These are phyloP conservation scores for Agrotis segetum DNA, from an alignment of 2,888 invertebrate genomes.

Conservation along the genomic window DNA sequence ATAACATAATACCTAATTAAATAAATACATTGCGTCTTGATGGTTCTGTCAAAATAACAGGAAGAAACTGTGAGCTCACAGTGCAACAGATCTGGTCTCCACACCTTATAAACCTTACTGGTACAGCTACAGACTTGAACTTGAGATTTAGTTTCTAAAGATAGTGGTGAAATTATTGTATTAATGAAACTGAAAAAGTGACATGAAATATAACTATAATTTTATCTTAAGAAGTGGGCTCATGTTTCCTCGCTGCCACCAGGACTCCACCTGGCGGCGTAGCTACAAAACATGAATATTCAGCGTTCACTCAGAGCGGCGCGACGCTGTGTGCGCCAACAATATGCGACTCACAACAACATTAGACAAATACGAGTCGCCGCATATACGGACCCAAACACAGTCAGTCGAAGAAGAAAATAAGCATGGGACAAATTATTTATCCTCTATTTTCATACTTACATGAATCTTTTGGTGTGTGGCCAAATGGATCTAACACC, in stretches of 20 bases:
- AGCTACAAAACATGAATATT: constrained; percentile 58
- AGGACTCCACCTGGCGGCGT: neutral
- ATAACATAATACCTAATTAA: no score
- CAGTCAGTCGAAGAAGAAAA: neutral
- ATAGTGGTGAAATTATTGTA: no score
- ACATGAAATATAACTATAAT: no score
- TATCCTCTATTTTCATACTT: neutral
- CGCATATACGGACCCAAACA: neutral
- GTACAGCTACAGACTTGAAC: neutral
- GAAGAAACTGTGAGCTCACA: no score
- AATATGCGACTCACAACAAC: constrained; percentile 47
- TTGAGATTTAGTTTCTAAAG: neutral
- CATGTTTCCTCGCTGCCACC: constrained; percentile 5
- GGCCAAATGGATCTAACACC: neutral
- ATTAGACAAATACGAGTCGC: constrained; percentile 47
- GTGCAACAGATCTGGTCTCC: no score
- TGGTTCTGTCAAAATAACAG: no score
- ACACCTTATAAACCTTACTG: no score
- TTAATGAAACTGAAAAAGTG: no score
- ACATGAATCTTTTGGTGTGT: neutral
- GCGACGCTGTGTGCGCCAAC: constrained; percentile 43
- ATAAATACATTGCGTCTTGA: no score
- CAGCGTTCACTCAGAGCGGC: constrained; percentile 47
- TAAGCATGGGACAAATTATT: neutral
- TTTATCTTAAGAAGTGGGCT: neutral